A percentile compares a stretch with the other conserved stretches of the same genome.
These are phyloP conservation scores for Melangyna quadrimaculata DNA, from an alignment of 2,888 invertebrate species.

Conservation along the genomic window DNA sequence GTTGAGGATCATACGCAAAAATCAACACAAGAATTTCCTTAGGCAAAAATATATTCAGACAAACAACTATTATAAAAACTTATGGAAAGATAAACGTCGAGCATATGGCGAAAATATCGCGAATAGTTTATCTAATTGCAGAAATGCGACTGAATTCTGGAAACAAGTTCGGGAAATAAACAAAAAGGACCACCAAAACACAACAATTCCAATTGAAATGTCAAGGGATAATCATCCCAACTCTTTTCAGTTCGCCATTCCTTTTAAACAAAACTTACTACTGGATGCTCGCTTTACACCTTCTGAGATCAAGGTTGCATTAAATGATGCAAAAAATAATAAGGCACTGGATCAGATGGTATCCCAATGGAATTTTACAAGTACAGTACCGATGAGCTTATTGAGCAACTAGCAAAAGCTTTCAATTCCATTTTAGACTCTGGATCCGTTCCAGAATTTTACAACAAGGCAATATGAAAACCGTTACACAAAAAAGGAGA, in stretches of 20 bases:
- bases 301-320: background rate
- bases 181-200: background rate
- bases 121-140: too few species aligned
- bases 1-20: background rate
- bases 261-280: background rate
- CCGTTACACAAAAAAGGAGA: background rate
- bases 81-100: background rate
- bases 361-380: too few species aligned
- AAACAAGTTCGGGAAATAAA: background rate
- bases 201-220: background rate
- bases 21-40: too few species aligned
- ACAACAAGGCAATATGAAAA: background rate
- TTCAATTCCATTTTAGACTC: too few species aligned
- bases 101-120: background rate
- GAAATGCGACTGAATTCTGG: background rate
- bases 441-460: too few species aligned
- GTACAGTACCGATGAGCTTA: too few species aligned
- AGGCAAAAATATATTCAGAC: background rate
- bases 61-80: background rate
- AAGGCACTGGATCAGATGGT: too few species aligned
- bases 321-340: too few species aligned
- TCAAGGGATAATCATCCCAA: background rate
- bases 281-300: background rate
- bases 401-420: too few species aligned
- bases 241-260: background rate